Evolutionary conservation across 2,113 vertebrate genomes (phyloP), one percentile per base, ranked within the genome.

Genomic region (Poecilia latipinna): DNA sequence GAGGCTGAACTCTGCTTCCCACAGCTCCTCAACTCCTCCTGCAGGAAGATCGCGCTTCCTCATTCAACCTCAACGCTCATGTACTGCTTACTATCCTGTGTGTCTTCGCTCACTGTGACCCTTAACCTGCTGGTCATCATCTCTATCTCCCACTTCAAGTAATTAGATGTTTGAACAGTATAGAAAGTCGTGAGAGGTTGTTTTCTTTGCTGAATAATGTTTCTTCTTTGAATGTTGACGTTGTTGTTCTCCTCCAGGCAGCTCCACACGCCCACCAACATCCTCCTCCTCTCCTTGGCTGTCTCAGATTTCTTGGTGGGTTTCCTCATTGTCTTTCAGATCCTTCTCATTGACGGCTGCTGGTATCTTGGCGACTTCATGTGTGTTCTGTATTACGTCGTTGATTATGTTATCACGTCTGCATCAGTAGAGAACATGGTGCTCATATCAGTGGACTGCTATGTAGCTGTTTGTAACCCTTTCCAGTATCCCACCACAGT

Each of bases 1-100:
- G 35, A 37, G 35, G 35, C 35, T 75, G 74, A 85, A 44, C 63
- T 78, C 19, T 85, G 83, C 60, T 78, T 72, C 32, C 82, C 82
- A 76, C 44, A 76, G 11, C 10, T 37, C 33, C 70, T 73, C 37
- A 83, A 75, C 33, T 7, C 60, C 24, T 87, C 82, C 29, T 87
- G 85, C 78, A 75, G 22, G 35, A 75, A 24, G 29, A 67, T 15
- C 35, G 11, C 3, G 35, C 35, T 37, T 37, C 10, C 35, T 37
- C 35, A 12, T 37, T 10, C 35, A 37, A 37, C 35, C 35, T 37
- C 35, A 37, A 10, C 2, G 35, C 35, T 37, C 35, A 37, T 37
- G 35, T 37, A 37, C 10, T 37, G 35, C 35, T 37, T 37, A 37
- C 35, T 37, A 2, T 37, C 35, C 35, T 37, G 2, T 12, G 35